phyloP scores from a whole-genome alignment of 2,888 invertebrate genomes.

The Limnephilus rhombicus region DNA sequence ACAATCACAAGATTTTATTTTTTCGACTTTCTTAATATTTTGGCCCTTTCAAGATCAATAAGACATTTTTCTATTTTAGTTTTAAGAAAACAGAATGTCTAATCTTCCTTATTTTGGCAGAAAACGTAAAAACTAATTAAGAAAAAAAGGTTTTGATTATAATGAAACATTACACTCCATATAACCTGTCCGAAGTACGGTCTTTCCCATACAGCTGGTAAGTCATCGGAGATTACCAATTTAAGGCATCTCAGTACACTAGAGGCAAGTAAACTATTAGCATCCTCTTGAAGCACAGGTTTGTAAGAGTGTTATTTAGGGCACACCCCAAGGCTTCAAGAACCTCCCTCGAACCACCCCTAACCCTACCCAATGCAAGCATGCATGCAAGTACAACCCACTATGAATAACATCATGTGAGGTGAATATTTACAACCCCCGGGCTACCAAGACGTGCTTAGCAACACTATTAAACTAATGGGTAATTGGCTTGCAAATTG shows the following conservation, averaged over 20 bases:
- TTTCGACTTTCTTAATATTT: no score
- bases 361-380: background rate
- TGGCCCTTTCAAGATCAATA: no score
- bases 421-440: background rate
- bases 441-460: background rate
- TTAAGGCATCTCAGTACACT: background rate
- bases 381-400: background rate
- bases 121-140: no score
- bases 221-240: background rate
- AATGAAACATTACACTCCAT: no score
- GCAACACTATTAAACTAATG: background rate
- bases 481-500: background rate
- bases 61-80: no score
- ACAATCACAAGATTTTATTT: no score
- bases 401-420: background rate
- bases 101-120: no score
- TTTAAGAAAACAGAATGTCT: no score
- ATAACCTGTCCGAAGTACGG: background rate
- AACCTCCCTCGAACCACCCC: background rate
- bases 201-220: background rate
- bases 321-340: background rate
- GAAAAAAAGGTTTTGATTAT: fast-evolving
- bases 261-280: background rate
- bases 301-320: background rate
- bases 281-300: background rate